phyloP scores from a whole-genome alignment of 1,140 invertebrate genomes.

The Anthonomus grandis region DNA sequence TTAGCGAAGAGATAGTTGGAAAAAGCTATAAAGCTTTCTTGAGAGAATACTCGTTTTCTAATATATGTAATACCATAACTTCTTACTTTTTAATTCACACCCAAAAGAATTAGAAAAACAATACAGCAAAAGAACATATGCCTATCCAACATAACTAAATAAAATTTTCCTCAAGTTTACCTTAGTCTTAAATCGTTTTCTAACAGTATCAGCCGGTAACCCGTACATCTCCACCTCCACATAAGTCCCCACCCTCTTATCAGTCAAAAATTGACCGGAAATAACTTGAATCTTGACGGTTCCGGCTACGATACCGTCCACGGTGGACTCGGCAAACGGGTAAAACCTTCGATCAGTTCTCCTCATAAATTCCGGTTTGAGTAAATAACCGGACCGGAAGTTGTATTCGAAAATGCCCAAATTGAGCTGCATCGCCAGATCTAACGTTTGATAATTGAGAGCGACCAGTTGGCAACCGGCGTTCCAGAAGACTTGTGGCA shows the following conservation, averaged over 20 bases:
- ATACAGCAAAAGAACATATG: too few species aligned
- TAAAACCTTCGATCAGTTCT: constrained; percentile 91
- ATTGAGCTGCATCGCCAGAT: constrained; percentile 98
- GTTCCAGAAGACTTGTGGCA: constrained; percentile 99
- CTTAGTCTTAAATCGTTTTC: constrained; percentile 94
- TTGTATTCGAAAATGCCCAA: constrained; percentile 99
- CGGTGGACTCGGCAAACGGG: constrained; percentile 97
- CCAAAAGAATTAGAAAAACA: too few species aligned
- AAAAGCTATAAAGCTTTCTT: too few species aligned
- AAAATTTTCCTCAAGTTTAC: constrained; percentile 36
- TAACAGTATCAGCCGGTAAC: constrained; percentile 94
- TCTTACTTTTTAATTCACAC: too few species aligned
- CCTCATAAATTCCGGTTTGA: constrained; percentile 97
- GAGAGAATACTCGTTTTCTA: too few species aligned
- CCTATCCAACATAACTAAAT: background rate
- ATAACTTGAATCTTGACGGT: constrained; percentile 89
- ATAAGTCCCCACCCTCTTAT: constrained; percentile 94
- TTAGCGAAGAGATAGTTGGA: too few species aligned
- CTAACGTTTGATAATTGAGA: constrained; percentile 96
- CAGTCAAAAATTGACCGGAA: constrained; percentile 91
- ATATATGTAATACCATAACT: too few species aligned
- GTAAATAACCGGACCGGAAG: constrained; percentile 90
- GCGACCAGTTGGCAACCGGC: constrained; percentile 98
- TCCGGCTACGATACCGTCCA: constrained; percentile 98
- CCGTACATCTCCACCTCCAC: constrained; percentile 99